Conservation (phyloP, 2,113 vertebrate species). For the Odocoileus hemionus region DNA sequence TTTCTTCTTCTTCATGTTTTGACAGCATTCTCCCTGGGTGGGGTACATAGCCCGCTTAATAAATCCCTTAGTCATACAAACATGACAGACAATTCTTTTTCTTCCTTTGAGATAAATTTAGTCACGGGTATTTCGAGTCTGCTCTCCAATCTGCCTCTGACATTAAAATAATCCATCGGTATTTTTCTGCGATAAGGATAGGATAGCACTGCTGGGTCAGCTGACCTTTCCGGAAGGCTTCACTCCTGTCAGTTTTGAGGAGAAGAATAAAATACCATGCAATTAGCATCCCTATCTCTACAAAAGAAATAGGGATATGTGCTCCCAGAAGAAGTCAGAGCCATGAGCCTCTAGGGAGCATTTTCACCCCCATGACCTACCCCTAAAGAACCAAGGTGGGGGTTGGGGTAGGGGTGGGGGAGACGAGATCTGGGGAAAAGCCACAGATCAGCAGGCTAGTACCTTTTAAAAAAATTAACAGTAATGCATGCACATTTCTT, state of each 20-base stretch:
- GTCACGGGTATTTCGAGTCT: constrained; percentile 65
- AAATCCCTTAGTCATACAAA: constrained; percentile 63
- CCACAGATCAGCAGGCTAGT: constrained; percentile 57
- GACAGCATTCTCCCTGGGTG: constrained; percentile 36
- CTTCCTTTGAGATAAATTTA: constrained; percentile 67
- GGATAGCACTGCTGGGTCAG: constrained; percentile 19
- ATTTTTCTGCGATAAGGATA: constrained; percentile 14
- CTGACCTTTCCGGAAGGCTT: constrained; percentile 74
- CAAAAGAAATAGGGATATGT: constrained; percentile 52
- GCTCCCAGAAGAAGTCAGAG: not conserved
- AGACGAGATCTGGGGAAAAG: constrained; percentile 59
- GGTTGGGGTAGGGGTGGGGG: not conserved
- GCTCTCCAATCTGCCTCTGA: constrained; percentile 57
- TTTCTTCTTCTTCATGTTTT: not conserved
- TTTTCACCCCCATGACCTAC: constrained; percentile 26
- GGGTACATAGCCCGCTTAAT: constrained; percentile 10
- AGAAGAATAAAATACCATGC: constrained; percentile 60
- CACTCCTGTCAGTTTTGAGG: constrained; percentile 65
- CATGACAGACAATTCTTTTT: constrained; percentile 63
- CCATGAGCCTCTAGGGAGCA: not conserved
- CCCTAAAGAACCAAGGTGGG: constrained; percentile 13
- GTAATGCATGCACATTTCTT: constrained; percentile 64
- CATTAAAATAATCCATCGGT: constrained; percentile 64
- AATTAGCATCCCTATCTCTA: constrained; percentile 44
- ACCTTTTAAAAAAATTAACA: constrained; percentile 75